Conservation (phyloP, 2,888 invertebrate species). For the Andrena hattorfiana region DNA sequence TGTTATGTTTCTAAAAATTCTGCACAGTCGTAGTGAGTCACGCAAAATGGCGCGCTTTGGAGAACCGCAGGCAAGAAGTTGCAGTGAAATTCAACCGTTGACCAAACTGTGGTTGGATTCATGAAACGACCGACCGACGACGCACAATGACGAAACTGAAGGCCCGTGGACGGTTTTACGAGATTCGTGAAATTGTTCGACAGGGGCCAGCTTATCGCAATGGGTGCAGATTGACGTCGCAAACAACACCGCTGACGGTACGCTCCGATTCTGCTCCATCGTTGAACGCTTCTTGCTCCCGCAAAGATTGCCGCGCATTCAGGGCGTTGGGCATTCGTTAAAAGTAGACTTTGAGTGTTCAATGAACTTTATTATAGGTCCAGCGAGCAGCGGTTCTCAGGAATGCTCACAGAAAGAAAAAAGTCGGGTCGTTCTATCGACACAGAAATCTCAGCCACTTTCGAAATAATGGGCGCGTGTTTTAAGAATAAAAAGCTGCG, state of each 20-base stretch:
- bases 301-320: not conserved
- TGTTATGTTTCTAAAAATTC: constrained; percentile 29
- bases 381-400: not conserved
- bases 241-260: constrained; percentile 14
- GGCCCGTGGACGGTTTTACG: constrained; percentile 44
- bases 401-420: constrained; percentile 42
- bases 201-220: not conserved
- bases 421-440: constrained; percentile 31
- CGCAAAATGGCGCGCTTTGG: constrained; percentile 6
- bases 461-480: constrained; percentile 55
- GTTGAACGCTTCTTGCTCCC: constrained; percentile 27
- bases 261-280: constrained; percentile 3
- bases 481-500: constrained; percentile 52
- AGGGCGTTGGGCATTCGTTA: not conserved
- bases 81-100: constrained; percentile 62
- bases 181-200: constrained; percentile 20
- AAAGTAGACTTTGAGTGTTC: constrained; percentile 8
- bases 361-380: constrained; percentile 38
- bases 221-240: constrained; percentile 16
- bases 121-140: constrained; percentile 48
- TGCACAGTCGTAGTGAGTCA: constrained; percentile 28
- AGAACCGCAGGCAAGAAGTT: constrained; percentile 52
- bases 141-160: constrained; percentile 22
- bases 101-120: constrained; percentile 64
- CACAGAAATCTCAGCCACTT: constrained; percentile 43